A percentile compares a stretch with the other conserved stretches of the same genome.
phyloP scores from a whole-genome alignment of 2,797 vertebrate genomes.

The Hippocampus kuda region DNA sequence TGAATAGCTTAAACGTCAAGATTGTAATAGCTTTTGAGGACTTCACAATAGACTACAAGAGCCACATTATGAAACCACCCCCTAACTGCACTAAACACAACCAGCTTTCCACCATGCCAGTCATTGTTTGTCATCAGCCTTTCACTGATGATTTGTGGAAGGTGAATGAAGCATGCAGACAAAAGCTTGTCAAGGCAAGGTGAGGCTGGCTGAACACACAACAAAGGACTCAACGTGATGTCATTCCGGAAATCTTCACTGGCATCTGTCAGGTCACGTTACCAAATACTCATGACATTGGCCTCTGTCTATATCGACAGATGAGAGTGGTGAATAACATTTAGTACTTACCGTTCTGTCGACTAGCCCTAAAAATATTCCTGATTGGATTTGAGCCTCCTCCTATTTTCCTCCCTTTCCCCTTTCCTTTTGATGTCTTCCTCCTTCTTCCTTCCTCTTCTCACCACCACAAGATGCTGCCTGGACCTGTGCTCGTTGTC shows the following conservation, averaged over 20 bases:
- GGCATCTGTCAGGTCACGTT: slow-evolving; percentile 29
- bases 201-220: slow-evolving; percentile 39
- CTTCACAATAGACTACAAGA: slow-evolving; percentile 27
- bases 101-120: slow-evolving; percentile 29
- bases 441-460: slow-evolving; percentile 33
- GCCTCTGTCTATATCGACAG: not conserved
- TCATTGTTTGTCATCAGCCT: slow-evolving; percentile 21
- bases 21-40: slow-evolving; percentile 16
- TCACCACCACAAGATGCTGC: slow-evolving; percentile 69
- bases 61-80: slow-evolving; percentile 30
- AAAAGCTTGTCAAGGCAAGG: slow-evolving; percentile 39
- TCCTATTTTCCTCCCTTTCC: slow-evolving; percentile 26
- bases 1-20: slow-evolving; percentile 3
- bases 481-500: slow-evolving; percentile 66
- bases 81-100: slow-evolving; percentile 11
- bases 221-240: slow-evolving; percentile 53
- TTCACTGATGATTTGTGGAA: slow-evolving; percentile 19
- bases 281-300: slow-evolving; percentile 21
- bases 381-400: slow-evolving; percentile 22
- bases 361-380: slow-evolving; percentile 25
- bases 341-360: slow-evolving; percentile 54
- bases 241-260: slow-evolving; percentile 46
- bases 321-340: slow-evolving; percentile 15
- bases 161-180: slow-evolving; percentile 32
- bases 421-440: slow-evolving; percentile 24